Evolutionary conservation across 2,797 vertebrate species (phyloP), one percentile per base, ranked within the genome.

Genomic region (Dendrocincla fuliginosa): DNA sequence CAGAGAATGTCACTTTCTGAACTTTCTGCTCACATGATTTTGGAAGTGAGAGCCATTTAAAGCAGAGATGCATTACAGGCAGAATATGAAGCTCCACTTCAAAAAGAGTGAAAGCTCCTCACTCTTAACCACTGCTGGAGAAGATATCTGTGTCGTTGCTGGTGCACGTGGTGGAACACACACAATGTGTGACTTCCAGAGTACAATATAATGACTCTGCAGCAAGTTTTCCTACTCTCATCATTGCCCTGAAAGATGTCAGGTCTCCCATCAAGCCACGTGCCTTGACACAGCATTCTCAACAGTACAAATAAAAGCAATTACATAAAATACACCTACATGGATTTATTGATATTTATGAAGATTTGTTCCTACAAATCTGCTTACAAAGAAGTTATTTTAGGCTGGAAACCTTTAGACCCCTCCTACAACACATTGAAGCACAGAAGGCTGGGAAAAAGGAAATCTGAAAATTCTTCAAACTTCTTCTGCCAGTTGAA

Each of bases 1-100:
- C 52, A 78, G 81, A 95, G 84, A 82, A 61, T 44, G 55, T 65
- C 52, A 4, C 70, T 78, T 96, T 93, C 67, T 64, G 84, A 91
- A 73, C 83, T 94, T 90, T 74, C 76, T 50, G 87, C 56, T 71
- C 64, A 70, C 49, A 28, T 23, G 70, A 42, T 89, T 68, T 91
- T 81, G 75, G 91, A 90, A 94, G 86, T 33, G 63, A 68, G 71
- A 94, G 61, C 32, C 64, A 61, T 57, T 37, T 70, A 87, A 78
- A 76, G 65, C 28, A 12, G 73, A 95, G 79, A 15, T 47, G 52
- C 14, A 12, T 73, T 64, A 61, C 30, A 10, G 46, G 49, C 50
- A 44, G 32, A 52, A 23, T 35, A 27, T 30, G 57, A 73, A 67
- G 33, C 17, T 83, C 52, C 44, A 18, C 53, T 93, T 90, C 56